These are phyloP conservation scores for Heloderma charlesbogerti DNA, from an alignment of 2,113 vertebrate genomes.

Conservation along the genomic window DNA sequence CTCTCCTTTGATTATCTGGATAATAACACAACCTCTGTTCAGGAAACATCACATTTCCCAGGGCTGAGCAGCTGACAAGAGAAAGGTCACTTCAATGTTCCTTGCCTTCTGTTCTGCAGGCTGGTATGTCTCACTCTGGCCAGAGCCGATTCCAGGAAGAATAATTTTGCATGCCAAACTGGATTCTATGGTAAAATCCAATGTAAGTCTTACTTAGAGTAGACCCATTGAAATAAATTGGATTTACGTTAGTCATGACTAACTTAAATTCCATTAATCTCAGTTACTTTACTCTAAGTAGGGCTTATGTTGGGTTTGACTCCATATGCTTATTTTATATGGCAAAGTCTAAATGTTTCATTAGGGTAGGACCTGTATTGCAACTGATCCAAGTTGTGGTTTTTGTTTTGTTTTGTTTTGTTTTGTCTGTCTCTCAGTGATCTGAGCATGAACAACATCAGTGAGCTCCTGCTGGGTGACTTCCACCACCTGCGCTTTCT, in stretches of 20 bases:
- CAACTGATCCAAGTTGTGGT: constrained; percentile 35
- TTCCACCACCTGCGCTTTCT: constrained; percentile 90
- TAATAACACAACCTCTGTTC: background rate
- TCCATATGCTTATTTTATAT: background rate
- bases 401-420: constrained; percentile 13
- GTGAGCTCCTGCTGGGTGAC: constrained; percentile 82
- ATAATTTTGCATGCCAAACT: background rate
- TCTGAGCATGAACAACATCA: constrained; percentile 98
- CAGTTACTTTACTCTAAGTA: too few relatives aligned
- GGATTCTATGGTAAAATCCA: too few relatives aligned
- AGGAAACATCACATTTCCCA: background rate
- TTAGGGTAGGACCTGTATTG: rapidly evolving
- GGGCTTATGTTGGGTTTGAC: too few relatives aligned
- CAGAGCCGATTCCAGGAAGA: background rate
- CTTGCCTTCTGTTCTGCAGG: background rate
- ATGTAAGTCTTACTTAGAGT: too few relatives aligned
- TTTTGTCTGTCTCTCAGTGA: constrained; percentile 79
- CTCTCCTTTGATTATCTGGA: background rate
- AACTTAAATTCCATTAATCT: too few relatives aligned
- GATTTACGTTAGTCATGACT: too few relatives aligned
- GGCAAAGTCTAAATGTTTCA: background rate
- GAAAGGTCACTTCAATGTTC: background rate
- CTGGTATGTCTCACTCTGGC: background rate
- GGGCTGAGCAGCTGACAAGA: background rate
- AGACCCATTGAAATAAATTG: too few relatives aligned